A percentile compares a stretch with the other conserved stretches of the same genome.
Conservation (phyloP, 1,140 invertebrate species). For the Oedothorax gibbosus region DNA sequence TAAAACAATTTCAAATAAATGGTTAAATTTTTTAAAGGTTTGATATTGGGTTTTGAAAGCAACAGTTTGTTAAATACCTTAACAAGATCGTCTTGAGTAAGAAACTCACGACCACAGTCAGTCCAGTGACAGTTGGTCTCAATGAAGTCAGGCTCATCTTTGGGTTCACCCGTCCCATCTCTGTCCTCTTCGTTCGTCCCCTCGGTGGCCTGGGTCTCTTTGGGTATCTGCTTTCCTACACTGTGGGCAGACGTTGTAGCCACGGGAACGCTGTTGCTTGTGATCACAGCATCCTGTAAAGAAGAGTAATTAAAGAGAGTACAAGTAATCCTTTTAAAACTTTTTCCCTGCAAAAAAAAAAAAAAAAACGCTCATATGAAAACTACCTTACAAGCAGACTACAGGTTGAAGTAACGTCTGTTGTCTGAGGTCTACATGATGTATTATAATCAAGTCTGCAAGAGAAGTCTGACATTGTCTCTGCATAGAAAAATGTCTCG, state of each 20-base stretch:
- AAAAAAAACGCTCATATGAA: too few relatives aligned
- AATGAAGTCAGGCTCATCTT: conserved; percentile 90
- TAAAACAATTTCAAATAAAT: not conserved
- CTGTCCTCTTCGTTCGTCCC: conserved; percentile 27
- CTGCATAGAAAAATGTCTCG: too few relatives aligned
- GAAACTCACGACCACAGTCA: conserved; percentile 90
- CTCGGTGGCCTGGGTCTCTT: not conserved
- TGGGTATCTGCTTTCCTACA: too few relatives aligned
- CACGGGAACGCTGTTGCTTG: not conserved
- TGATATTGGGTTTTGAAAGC: not conserved
- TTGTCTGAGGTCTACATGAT: too few relatives aligned
- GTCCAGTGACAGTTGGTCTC: conserved; percentile 98
- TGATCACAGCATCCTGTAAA: conserved; percentile 5
- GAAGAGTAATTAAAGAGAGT: not conserved
- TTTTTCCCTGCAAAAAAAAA: too few relatives aligned
- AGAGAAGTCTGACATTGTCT: too few relatives aligned
- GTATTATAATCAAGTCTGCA: too few relatives aligned
- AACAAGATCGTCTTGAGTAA: conserved; percentile 81
- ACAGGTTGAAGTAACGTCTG: too few relatives aligned
- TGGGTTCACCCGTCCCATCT: conserved; percentile 64
- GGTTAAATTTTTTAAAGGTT: not conserved
- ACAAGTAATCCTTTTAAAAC: too few relatives aligned
- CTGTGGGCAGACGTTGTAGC: not conserved
- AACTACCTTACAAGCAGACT: too few relatives aligned
- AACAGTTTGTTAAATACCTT: conserved; percentile 68